These are phyloP conservation scores for Emydoidea blandingii DNA, from an alignment of 2,797 vertebrate genomes.

Conservation along the genomic window DNA sequence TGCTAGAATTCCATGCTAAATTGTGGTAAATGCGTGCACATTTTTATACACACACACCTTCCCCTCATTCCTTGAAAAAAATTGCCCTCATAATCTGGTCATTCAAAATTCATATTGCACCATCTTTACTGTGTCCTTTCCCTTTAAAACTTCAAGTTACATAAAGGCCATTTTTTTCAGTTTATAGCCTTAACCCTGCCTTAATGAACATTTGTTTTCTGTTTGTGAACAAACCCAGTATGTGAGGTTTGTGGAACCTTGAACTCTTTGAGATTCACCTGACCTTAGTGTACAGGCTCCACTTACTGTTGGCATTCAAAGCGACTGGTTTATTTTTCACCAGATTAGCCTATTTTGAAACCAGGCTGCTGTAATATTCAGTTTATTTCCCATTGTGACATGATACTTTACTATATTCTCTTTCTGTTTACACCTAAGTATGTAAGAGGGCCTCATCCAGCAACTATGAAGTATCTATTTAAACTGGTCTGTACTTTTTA, in stretches of 20 bases:
- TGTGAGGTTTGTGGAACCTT: background rate
- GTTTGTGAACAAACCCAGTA: background rate
- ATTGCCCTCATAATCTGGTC: background rate
- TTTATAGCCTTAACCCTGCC: background rate
- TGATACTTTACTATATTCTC: background rate
- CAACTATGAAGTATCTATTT: background rate
- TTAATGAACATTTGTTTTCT: background rate
- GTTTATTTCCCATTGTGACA: slow-evolving; percentile 10
- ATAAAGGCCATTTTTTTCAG: too few species aligned
- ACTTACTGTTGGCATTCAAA: slow-evolving; percentile 34
- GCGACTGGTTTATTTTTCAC: background rate
- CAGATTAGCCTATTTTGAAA: slow-evolving; percentile 32
- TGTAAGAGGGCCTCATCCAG: background rate
- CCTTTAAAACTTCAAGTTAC: background rate
- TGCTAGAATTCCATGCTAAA: background rate
- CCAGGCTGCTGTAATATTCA: background rate
- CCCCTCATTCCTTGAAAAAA: background rate
- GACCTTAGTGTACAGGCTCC: background rate
- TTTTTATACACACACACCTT: background rate
- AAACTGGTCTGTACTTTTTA: background rate
- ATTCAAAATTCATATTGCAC: background rate
- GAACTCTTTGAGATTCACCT: slow-evolving; percentile 1
- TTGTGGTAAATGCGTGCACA: background rate
- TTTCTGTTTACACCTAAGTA: background rate
- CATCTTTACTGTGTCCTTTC: background rate